These are phyloP conservation scores for Euplagia quadripunctaria DNA, from an alignment of 2,888 invertebrate genomes.

Conservation along the genomic window DNA sequence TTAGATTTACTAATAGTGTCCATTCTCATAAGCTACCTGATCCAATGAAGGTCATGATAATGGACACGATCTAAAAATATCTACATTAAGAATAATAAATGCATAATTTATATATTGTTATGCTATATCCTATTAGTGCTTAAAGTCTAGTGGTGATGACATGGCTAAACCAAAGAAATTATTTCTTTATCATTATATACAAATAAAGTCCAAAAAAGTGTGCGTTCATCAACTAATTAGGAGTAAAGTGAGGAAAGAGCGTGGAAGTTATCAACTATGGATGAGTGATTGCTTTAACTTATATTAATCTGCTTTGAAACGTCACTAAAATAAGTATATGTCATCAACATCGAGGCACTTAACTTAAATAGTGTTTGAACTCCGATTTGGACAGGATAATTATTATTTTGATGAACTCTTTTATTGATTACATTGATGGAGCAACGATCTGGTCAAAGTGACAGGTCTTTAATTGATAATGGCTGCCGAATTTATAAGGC, in stretches of 20 bases:
- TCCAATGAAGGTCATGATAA: constrained; percentile 59
- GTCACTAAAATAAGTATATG: neutral
- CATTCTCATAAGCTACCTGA: constrained; percentile 61
- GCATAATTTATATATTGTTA: constrained; percentile 32
- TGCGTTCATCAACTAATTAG: too few relatives aligned
- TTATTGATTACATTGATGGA: neutral
- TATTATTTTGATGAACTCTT: neutral
- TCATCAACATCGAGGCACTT: neutral
- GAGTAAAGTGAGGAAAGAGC: too few relatives aligned
- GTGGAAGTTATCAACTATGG: too few relatives aligned
- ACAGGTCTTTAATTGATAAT: neutral
- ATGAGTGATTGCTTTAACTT: too few relatives aligned
- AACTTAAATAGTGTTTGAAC: neutral
- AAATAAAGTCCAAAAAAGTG: too few relatives aligned
- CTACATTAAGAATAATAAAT: constrained; percentile 46
- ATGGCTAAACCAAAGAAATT: neutral
- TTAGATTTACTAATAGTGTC: constrained; percentile 29
- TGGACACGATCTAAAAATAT: constrained; percentile 43
- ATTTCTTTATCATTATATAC: neutral
- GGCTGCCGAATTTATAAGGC: too few relatives aligned
- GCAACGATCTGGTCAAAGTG: neutral
- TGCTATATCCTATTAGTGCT: neutral
- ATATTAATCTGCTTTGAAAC: too few relatives aligned
- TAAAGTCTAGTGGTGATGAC: neutral
- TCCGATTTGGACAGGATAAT: neutral